Evolutionary conservation across 2,888 invertebrate genomes (phyloP).

Genomic region (Megamerina dolium): DNA sequence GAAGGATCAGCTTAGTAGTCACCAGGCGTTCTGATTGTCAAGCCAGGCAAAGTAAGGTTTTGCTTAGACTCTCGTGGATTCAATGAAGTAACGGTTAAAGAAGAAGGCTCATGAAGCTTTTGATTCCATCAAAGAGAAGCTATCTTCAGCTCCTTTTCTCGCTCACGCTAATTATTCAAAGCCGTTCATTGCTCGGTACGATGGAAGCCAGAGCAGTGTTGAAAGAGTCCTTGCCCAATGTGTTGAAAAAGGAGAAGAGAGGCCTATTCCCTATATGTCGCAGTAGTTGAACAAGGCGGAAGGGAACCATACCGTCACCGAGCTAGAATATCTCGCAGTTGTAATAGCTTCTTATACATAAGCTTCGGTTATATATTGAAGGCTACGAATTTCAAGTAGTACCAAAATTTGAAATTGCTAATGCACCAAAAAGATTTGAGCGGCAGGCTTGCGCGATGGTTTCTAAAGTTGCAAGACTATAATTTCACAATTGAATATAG

Average conservation of each 20-base stretch:
- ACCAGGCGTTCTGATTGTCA: background rate
- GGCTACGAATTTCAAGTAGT: background rate
- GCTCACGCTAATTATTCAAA: slow-evolving; percentile 8
- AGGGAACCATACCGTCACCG: no score
- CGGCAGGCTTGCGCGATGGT: background rate
- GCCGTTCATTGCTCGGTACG: slow-evolving; percentile 13
- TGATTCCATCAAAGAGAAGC: slow-evolving; percentile 6
- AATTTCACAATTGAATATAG: background rate
- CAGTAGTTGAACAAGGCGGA: slow-evolving; percentile 17
- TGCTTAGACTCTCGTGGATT: slow-evolving; percentile 2
- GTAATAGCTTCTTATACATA: slow-evolving; percentile 8
- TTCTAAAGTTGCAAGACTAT: background rate
- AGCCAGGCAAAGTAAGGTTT: background rate
- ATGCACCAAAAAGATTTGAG: background rate
- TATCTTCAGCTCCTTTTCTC: slow-evolving; percentile 11
- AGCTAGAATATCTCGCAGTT: slow-evolving; percentile 8
- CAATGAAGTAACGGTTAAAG: no score
- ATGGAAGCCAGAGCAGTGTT: slow-evolving; percentile 10
- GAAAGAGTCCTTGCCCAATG: slow-evolving; percentile 12
- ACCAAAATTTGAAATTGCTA: background rate
- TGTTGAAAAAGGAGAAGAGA: slow-evolving; percentile 10
- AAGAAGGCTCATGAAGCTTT: no score
- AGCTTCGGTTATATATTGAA: slow-evolving; percentile 12
- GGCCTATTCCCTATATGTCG: slow-evolving; percentile 13
- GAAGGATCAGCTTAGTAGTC: slow-evolving; percentile 6